Evolutionary conservation across 2,113 vertebrate genomes (phyloP).

Genomic region (Pterocles burchelli): DNA sequence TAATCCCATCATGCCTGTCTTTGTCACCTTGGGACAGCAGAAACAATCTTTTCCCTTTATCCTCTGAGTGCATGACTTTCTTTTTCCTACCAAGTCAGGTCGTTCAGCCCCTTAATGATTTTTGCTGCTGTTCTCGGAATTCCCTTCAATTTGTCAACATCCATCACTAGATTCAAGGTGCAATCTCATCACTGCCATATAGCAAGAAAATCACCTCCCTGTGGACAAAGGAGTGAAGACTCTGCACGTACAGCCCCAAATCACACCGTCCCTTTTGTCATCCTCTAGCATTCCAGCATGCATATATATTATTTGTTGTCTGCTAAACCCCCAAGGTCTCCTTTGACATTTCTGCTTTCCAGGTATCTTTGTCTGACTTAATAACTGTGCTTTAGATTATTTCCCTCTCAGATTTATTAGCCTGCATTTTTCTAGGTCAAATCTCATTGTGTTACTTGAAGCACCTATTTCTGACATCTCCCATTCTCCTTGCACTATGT

Average conservation of each 20-base stretch:
- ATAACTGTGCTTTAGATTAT: constrained; percentile 57
- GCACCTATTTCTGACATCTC: neutral
- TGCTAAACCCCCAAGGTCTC: constrained; percentile 36
- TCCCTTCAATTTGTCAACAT: constrained; percentile 65
- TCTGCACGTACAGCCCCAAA: neutral
- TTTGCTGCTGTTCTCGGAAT: constrained; percentile 50
- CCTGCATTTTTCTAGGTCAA: constrained; percentile 29
- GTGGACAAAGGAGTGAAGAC: constrained; percentile 2
- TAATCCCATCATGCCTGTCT: neutral
- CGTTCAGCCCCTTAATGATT: constrained; percentile 39
- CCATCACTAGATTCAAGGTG: constrained; percentile 37
- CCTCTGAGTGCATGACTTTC: neutral
- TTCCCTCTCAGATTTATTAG: constrained; percentile 53
- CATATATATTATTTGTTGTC: constrained; percentile 35
- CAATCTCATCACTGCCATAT: neutral
- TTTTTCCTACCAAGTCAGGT: constrained; percentile 3
- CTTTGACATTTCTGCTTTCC: constrained; percentile 55
- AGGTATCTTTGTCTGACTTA: constrained; percentile 55
- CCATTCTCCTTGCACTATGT: neutral
- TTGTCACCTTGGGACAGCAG: constrained; percentile 1
- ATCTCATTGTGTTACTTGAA: constrained; percentile 13
- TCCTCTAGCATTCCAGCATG: constrained; percentile 1
- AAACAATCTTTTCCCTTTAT: constrained; percentile 3
- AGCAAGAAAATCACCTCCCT: constrained; percentile 28
- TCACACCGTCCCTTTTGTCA: constrained; percentile 17